phyloP scores from a whole-genome alignment of 2,888 invertebrate genomes.

The Lepas anatifera region DNA sequence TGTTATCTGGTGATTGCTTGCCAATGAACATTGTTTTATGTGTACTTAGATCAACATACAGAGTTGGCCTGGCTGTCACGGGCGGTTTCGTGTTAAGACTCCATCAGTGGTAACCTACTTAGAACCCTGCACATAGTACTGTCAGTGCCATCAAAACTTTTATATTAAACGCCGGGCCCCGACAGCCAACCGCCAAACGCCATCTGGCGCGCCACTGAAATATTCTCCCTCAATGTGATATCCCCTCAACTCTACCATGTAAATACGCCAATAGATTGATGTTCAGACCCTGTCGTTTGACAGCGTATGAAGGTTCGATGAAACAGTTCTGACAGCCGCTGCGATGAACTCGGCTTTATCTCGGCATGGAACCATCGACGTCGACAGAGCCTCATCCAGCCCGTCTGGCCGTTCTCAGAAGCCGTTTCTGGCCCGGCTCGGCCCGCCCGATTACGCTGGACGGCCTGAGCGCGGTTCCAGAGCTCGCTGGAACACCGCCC shows the following conservation, averaged over 20 bases:
- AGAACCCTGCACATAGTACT: constrained; percentile 5
- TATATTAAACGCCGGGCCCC: not conserved
- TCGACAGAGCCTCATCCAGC: not conserved
- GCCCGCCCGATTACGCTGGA: not conserved
- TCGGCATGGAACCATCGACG: not conserved
- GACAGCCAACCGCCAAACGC: not conserved
- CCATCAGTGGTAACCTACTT: no score
- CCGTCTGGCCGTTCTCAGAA: not conserved
- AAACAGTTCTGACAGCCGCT: not conserved
- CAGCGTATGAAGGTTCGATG: not conserved
- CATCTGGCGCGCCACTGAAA: not conserved
- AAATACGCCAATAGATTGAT: constrained; percentile 12
- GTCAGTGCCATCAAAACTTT: constrained; percentile 1
- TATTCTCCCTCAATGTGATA: constrained; percentile 7
- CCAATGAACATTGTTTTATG: no score
- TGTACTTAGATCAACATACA: no score
- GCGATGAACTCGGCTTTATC: not conserved
- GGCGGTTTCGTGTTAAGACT: no score
- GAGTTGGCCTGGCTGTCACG: no score
- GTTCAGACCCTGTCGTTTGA: not conserved
- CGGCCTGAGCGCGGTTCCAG: not conserved
- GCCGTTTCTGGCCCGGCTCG: not conserved
- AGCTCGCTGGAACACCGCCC: no score
- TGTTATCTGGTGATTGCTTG: no score
- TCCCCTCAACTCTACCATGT: not conserved